Evolutionary conservation across 2,797 vertebrate species (phyloP), one percentile per base, ranked within the genome.

Genomic region (Lithobates sylvaticus): DNA sequence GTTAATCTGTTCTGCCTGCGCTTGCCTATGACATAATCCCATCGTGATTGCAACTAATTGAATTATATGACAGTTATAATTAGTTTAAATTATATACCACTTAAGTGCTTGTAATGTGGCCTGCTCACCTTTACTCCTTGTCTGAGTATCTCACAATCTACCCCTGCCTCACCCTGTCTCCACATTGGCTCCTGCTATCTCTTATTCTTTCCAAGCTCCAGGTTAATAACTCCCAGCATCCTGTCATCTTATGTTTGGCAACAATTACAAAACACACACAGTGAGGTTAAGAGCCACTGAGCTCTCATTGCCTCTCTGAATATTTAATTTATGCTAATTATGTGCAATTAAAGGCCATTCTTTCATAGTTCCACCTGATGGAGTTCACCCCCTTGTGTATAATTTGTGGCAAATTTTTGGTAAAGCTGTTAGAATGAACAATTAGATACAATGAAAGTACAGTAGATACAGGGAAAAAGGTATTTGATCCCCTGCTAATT

Each of bases 261-360:
- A 34, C 64, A 81, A 58, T 76, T 76, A 76, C 44, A 58, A 34
- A n/a, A n/a, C 26, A 23, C 27, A 76, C 58, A 29, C 23, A n/a
- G 47, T 10, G 50, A 77, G 32, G 78, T 72, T 64, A 77, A n/a
- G 47, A 70, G 65, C 72, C 29, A 39, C 68, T 21, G 1, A 68
- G 84, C 50, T 70, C 65, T 32, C 26, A 15, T 21, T 32, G 47
- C 29, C 23, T 27, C 27, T 76, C 10, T 67, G 36, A 27, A 77
- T 82, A 72, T 77, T 71, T 78, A 32, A 86, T 86, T 82, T 78
- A 77, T 77, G n/a, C 36, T 64, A 68, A 86, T 78, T 82, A 21
- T 23, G 29, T 72, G 64, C 9, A 64, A 44, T 72, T 72, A 81
- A 71, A 71, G 12, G 50, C 39, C 65, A 32, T 77, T 86, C n/a